Base-by-base conservation (phyloP, 2,888 invertebrate species). In the Pecten maximus region DNA sequence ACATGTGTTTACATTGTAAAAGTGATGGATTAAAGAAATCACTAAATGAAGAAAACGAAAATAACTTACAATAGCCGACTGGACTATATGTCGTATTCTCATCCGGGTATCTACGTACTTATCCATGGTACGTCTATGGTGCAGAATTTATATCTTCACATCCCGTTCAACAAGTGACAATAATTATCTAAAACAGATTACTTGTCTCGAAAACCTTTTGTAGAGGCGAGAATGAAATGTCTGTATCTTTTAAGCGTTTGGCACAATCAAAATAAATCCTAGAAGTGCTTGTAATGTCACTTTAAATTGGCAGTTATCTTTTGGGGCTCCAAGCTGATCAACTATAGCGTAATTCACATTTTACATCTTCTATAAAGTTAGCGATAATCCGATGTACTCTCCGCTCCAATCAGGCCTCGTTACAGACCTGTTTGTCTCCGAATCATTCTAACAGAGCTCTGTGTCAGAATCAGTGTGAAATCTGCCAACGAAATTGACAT, bases 401-500 rank as follows among this genome's bases (percentile, higher is more conserved):
- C 28, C 10, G 12, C 74, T 74, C 6, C 74, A 74, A 74, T 74
- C 74, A 74, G 35, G 35, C 35, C 0, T 10, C 16, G 35, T 2
- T 8, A 35, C 12, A 10, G 74, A 28, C 35, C 12, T 2, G 15
- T 74, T 6, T 28, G 23, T 1, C 12, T 12, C 74, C 74, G 74
- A 23, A 74, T 35, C 74, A 74, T 28, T 74, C 74, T 74, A 23
- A 74, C 35, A 3, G 1, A 74, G 74, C 28, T 10, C 74, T 28
- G 35, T 74, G 35, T 74, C 74, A 74, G 74, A 74, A 74, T 74
- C 28, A 12, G 74, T 35, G 74, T 35, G 74, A 74, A 74, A 74
- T 74, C 74, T 74, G 74, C 74, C 74, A 23, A 74, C 74, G 35
- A 74, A 74, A 15, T 35, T 74, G 74, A 74, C 74, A 74, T 74